These are phyloP conservation scores for Pangasius mekongensis DNA, from an alignment of 2,797 vertebrate genomes.

Conservation along the genomic window DNA sequence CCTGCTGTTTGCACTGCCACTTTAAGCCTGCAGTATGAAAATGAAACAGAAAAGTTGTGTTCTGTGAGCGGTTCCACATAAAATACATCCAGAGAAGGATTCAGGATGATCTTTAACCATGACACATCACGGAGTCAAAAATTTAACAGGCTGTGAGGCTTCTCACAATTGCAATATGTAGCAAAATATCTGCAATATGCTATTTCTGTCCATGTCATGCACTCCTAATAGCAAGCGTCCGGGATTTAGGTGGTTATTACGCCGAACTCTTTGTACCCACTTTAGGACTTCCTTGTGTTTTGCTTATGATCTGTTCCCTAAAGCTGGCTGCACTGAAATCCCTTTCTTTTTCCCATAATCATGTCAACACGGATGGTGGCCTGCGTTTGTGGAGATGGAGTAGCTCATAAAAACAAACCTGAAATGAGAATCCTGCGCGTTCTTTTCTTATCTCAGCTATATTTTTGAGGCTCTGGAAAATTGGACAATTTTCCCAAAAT, in stretches of 20 bases:
- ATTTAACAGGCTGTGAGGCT: neutral
- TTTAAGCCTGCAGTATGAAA: neutral
- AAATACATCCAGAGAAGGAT: neutral
- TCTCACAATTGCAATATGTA: neutral
- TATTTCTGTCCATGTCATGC: neutral
- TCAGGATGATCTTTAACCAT: neutral
- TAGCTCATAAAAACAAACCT: neutral
- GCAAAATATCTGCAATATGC: neutral
- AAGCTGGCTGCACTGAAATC: neutral
- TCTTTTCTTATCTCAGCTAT: neutral
- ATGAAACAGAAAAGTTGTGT: neutral
- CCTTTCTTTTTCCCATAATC: slow-evolving; percentile 1
- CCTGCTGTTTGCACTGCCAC: neutral
- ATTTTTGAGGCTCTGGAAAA: neutral
- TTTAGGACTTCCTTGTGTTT: neutral
- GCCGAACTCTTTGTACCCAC: neutral
- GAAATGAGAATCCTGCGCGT: neutral
- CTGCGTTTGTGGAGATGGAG: neutral
- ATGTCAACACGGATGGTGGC: neutral
- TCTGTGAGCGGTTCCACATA: neutral
- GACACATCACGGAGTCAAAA: neutral
- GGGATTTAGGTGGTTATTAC: neutral
- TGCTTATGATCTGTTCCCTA: slow-evolving; percentile 3
- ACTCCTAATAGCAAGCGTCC: neutral
- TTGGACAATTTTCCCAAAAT: slow-evolving; percentile 12